Conservation (phyloP, 2,888 invertebrate species). For the Amblyjoppa proteus region DNA sequence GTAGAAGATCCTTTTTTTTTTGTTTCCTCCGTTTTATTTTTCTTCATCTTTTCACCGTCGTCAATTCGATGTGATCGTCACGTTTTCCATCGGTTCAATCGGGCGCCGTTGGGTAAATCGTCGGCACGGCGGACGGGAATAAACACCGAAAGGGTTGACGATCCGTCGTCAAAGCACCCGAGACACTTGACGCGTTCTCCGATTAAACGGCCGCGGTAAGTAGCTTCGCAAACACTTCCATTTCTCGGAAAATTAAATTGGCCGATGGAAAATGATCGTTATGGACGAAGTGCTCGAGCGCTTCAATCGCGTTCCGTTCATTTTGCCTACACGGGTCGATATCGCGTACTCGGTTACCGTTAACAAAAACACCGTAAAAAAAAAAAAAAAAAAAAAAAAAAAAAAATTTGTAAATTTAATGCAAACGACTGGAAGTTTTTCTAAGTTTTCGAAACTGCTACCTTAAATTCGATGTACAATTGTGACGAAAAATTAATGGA, state of each 20-base stretch:
- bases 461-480: too few species aligned
- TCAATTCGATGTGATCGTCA: not conserved
- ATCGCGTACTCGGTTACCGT: not conserved
- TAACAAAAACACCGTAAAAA: constrained; percentile 24
- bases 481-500: too few species aligned
- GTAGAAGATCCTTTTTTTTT: not conserved
- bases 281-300: constrained; percentile 13
- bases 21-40: not conserved
- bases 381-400: not conserved
- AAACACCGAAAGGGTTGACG: constrained; percentile 5
- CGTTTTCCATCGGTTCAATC: not conserved
- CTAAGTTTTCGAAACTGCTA: too few species aligned
- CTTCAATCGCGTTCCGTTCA: constrained; percentile 17
- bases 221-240: constrained; percentile 61
- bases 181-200: constrained; percentile 27
- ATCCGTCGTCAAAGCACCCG: not conserved
- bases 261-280: constrained; percentile 40
- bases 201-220: constrained; percentile 46
- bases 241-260: constrained; percentile 49
- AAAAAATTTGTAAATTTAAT: too few species aligned
- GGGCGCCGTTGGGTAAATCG: constrained; percentile 52
- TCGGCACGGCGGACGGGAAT: constrained; percentile 13
- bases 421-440: too few species aligned
- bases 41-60: not conserved
- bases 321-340: constrained; percentile 29